Base-by-base conservation (phyloP, 2,797 vertebrate species). In the Echiichthys vipera region DNA sequence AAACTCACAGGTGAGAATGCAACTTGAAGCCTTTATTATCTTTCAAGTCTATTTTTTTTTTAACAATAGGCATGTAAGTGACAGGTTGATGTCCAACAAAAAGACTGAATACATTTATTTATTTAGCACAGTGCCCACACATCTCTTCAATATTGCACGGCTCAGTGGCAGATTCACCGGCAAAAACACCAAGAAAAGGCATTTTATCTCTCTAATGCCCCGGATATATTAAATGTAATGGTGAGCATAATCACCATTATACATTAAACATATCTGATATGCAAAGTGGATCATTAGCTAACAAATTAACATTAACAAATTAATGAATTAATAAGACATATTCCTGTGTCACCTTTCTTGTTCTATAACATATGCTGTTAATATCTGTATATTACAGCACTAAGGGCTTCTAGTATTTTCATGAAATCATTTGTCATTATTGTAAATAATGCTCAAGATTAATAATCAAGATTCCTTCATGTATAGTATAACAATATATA, bases 291-390 rank as follows among this genome's bases (percentile, higher is more conserved):
- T 45, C 5, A 64, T 61, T 58, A 30, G 27, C 24, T 45, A 36
- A 50, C 43, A 63, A 73, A 64, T 76, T 2, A 34, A 47, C n/a
- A n/a, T n/a, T 45, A 36, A 50, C 43, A 63, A 73, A 64, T 76
- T 2, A 34, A 47, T 32, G 13, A 24, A 54, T 40, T 54, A 10
- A 61, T 67, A 24, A 27, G 15, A n/a, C 24, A 55, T 40, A 61
- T 49, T 45, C 25, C 7, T 30, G 9, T 9, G 17, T 25, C 45
- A 58, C 47, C 20, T 49, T 20, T 47, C 32, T 55, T 51, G 18
- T 27, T 7, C 34, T 17, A 32, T 46, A 45, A 30, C 25, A 27
- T 2, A 37, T 50, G 0, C 15, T 24, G 18, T 36, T 55, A 34
- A 32, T 50, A 42, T 50, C 14, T 40, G 20, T 49, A 39, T 32